Conservation (phyloP, 2,113 vertebrate species). For the Merops nubicus region DNA sequence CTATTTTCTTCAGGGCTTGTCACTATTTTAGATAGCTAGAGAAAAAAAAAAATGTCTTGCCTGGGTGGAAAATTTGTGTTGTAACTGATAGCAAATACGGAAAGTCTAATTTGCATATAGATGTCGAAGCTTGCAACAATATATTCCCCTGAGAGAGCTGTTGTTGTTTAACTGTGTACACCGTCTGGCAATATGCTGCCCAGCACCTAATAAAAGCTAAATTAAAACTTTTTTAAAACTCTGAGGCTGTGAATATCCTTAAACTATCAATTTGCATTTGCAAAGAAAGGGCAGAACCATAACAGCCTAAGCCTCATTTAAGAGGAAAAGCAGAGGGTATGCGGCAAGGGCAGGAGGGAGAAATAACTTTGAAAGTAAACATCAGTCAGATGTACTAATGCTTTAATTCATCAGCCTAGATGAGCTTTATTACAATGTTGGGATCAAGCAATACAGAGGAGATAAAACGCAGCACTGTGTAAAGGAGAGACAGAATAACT, state of each 20-base stretch:
- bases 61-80: conserved; percentile 75
- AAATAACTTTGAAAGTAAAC: conserved; percentile 39
- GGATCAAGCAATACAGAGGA: conserved; percentile 8
- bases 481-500: not conserved
- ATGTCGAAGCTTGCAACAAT: conserved; percentile 73
- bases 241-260: conserved; percentile 54
- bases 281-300: conserved; percentile 10
- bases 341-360: not conserved
- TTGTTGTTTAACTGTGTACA: conserved; percentile 75
- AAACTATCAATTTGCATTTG: conserved; percentile 67
- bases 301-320: conserved; percentile 36
- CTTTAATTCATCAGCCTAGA: conserved; percentile 49
- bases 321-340: not conserved
- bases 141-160: conserved; percentile 73
- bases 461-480: conserved; percentile 24
- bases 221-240: conserved; percentile 75
- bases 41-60: conserved; percentile 20
- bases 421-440: conserved; percentile 16
- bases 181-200: conserved; percentile 67
- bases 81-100: conserved; percentile 73
- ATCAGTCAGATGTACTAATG: conserved; percentile 23
- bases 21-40: conserved; percentile 31
- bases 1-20: conserved; percentile 50
- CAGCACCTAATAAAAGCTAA: conserved; percentile 78
- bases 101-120: conserved; percentile 79